Evolutionary conservation across 2,797 vertebrate genomes (phyloP).

Genomic region (Antrozous pallidus): DNA sequence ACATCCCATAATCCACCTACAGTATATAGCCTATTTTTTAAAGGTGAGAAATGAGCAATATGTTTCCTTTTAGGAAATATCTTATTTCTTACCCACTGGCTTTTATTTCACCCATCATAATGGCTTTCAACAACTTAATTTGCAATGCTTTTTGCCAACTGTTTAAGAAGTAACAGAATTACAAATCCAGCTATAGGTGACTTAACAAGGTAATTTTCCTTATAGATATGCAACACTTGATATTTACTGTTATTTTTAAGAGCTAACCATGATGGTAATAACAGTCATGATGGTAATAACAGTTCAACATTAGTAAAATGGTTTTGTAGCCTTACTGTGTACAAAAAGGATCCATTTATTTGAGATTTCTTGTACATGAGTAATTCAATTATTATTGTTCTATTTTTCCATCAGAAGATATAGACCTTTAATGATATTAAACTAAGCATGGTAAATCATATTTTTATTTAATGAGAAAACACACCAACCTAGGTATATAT

Average conservation of each 20-base stretch:
- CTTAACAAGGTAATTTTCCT: slow-evolving; percentile 57
- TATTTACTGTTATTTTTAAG: slow-evolving; percentile 45
- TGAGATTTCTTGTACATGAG: slow-evolving; percentile 14
- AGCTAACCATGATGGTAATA: slow-evolving; percentile 28
- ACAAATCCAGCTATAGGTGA: slow-evolving; percentile 26
- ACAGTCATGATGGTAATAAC: slow-evolving; percentile 36
- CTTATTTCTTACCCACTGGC: slow-evolving; percentile 22
- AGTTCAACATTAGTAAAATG: slow-evolving; percentile 8
- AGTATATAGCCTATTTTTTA: background rate
- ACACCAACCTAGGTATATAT: background rate
- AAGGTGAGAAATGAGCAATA: slow-evolving; percentile 47
- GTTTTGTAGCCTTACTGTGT: slow-evolving; percentile 7
- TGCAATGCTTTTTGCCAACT: background rate
- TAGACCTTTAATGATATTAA: background rate
- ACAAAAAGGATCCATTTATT: background rate
- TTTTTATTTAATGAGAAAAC: slow-evolving; percentile 9
- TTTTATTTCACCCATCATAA: slow-evolving; percentile 55
- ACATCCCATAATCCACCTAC: background rate
- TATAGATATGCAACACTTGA: slow-evolving; percentile 8
- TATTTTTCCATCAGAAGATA: background rate
- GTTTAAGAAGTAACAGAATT: slow-evolving; percentile 57
- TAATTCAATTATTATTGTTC: background rate
- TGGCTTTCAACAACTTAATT: slow-evolving; percentile 42
- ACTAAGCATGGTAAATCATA: background rate
- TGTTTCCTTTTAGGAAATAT: slow-evolving; percentile 25